phyloP scores from a whole-genome alignment of 2,797 vertebrate species.

The Myotis myotis region DNA sequence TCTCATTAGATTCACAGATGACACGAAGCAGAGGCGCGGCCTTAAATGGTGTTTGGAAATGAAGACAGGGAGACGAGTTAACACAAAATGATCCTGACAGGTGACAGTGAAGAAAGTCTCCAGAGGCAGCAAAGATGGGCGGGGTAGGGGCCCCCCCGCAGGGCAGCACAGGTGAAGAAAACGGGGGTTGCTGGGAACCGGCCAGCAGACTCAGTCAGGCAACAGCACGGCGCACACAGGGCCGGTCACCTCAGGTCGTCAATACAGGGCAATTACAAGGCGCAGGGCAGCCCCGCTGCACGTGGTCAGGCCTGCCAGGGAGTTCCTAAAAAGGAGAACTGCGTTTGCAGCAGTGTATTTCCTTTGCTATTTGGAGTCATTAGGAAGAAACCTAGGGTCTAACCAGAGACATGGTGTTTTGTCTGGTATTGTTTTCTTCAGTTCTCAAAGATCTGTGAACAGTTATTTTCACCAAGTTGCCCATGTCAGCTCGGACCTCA shows the following conservation, averaged over 20 bases:
- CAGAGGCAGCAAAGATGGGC: not conserved
- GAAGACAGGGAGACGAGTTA: not conserved
- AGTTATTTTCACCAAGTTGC: slow-evolving; percentile 43
- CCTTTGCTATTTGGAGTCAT: slow-evolving; percentile 42
- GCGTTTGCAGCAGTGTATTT: not conserved
- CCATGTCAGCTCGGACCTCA: not conserved
- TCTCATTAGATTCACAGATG: not conserved
- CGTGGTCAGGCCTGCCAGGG: not conserved
- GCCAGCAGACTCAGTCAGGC: not conserved
- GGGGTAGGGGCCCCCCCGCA: not conserved
- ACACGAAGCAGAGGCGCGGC: not conserved
- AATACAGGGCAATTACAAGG: not conserved
- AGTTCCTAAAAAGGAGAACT: slow-evolving; percentile 27
- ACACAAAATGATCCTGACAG: not conserved
- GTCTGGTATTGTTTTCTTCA: slow-evolving; percentile 61
- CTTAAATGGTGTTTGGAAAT: not conserved
- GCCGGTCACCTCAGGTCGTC: not conserved
- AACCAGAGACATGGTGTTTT: slow-evolving; percentile 50
- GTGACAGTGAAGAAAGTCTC: not conserved
- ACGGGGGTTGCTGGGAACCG: not conserved
- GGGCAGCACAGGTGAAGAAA: not conserved
- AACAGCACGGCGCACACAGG: rapidly evolving
- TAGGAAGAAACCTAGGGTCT: slow-evolving; percentile 29
- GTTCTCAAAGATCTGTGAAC: slow-evolving; percentile 54
- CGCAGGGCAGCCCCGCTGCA: not conserved